These are phyloP conservation scores for Baccha elongata DNA, from an alignment of 2,888 invertebrate species.

Conservation along the genomic window DNA sequence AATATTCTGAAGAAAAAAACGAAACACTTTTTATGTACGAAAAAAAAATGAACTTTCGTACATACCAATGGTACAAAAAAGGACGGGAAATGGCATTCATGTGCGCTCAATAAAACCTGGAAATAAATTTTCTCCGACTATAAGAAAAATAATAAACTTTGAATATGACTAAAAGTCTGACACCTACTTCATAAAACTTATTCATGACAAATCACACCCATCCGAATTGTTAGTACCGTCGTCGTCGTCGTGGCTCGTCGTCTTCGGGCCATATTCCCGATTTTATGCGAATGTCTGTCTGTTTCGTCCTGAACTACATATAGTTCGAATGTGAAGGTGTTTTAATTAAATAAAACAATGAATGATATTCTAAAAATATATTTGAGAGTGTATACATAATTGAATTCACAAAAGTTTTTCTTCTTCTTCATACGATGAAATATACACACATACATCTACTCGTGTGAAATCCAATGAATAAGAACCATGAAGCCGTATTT, in stretches of 20 bases:
- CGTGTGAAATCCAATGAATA: constrained; percentile 38
- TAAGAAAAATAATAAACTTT: constrained; percentile 38
- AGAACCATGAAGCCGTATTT: constrained; percentile 28
- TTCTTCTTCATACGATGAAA: not conserved
- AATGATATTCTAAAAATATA: constrained; percentile 49
- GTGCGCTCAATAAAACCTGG: constrained; percentile 41
- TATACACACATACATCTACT: too few species aligned
- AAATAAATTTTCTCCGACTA: constrained; percentile 27
- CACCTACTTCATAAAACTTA: constrained; percentile 39
- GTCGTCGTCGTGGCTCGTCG: too few species aligned
- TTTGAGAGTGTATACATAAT: constrained; percentile 27
- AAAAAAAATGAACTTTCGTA: not conserved
- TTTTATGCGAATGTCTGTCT: constrained; percentile 11
- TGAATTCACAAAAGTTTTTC: constrained; percentile 46
- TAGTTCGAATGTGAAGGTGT: constrained; percentile 34
- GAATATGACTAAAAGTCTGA: constrained; percentile 32
- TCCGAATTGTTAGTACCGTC: constrained; percentile 5
- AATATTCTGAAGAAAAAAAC: not conserved
- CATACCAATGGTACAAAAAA: not conserved
- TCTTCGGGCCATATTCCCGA: constrained; percentile 11
- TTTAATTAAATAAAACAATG: constrained; percentile 64
- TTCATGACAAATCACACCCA: constrained; percentile 47
- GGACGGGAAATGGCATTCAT: constrained; percentile 22
- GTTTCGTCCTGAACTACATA: constrained; percentile 7
- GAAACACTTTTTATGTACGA: not conserved